Conservation (phyloP, 1,140 invertebrate species). For the Reticulitermes speratus region DNA sequence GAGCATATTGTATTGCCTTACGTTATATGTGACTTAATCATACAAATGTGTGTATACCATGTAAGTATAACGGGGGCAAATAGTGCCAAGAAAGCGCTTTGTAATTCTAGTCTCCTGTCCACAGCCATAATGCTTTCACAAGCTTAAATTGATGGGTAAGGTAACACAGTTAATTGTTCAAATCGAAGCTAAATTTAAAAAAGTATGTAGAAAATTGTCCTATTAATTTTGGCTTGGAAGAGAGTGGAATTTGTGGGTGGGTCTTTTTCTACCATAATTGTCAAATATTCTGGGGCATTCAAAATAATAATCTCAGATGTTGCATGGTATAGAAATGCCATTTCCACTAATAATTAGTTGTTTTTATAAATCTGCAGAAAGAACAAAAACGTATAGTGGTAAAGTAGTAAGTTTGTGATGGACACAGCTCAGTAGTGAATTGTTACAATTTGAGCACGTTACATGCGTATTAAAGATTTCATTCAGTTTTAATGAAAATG, state of each 20-base stretch:
- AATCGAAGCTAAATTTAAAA: too few species aligned
- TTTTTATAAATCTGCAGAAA: too few species aligned
- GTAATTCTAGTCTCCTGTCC: not conserved
- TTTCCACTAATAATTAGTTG: not conserved
- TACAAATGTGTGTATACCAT: not conserved
- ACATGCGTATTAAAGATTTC: too few species aligned
- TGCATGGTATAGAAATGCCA: not conserved
- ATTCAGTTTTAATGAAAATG: too few species aligned
- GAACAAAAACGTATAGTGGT: too few species aligned
- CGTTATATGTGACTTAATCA: not conserved
- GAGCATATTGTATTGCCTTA: not conserved
- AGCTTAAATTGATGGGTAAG: slow-evolving; percentile 1
- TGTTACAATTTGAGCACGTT: too few species aligned
- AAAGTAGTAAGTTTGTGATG: too few species aligned
- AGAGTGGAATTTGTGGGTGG: not conserved
- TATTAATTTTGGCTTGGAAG: slow-evolving; percentile 1
- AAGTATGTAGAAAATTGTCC: not conserved
- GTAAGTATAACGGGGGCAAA: not conserved
- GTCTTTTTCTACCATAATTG: not conserved
- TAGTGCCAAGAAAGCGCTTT: not conserved
- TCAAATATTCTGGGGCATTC: too few species aligned
- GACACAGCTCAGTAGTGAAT: too few species aligned
- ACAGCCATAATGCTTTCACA: not conserved
- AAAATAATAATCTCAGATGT: too few species aligned
- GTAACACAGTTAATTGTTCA: not conserved